Conservation (phyloP, 1,140 invertebrate genomes). For the Zaprionus taronus region DNA sequence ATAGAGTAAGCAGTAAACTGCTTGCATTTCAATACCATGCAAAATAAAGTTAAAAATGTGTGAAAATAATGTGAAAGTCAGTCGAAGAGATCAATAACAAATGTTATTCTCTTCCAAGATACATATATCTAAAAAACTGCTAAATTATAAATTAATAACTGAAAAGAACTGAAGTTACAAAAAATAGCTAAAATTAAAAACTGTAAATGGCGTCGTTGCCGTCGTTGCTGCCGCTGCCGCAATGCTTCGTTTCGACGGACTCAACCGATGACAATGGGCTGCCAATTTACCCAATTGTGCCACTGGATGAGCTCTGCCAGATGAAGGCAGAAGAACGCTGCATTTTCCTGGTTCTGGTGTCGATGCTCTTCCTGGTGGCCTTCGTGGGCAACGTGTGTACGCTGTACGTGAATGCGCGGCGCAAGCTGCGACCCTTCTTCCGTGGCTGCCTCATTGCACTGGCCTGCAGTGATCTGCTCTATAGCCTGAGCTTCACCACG, state of each 20-base stretch:
- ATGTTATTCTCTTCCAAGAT: too few species aligned
- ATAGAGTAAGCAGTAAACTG: too few species aligned
- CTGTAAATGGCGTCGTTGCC: conserved; percentile 27
- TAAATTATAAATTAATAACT: too few species aligned
- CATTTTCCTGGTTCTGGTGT: conserved; percentile 45
- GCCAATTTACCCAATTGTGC: conserved; percentile 37
- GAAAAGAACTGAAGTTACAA: not conserved
- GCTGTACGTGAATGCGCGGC: conserved; percentile 64
- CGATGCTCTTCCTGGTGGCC: conserved; percentile 45
- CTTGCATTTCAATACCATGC: too few species aligned
- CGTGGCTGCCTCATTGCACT: conserved; percentile 84
- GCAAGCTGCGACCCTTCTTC: conserved; percentile 76
- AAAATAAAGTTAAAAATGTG: too few species aligned
- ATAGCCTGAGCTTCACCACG: conserved; percentile 62
- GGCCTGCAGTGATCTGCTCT: conserved; percentile 84
- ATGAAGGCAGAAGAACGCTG: conserved; percentile 16
- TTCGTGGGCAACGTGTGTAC: conserved; percentile 68
- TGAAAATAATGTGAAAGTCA: too few species aligned
- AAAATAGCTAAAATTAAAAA: too few species aligned
- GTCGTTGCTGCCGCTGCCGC: not conserved
- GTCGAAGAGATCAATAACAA: too few species aligned
- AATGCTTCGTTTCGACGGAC: not conserved
- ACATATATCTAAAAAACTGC: too few species aligned
- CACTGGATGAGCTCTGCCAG: conserved; percentile 48
- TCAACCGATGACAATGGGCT: not conserved